Conservation (phyloP, 1,140 invertebrate species). For the Globodera rostochiensis region DNA sequence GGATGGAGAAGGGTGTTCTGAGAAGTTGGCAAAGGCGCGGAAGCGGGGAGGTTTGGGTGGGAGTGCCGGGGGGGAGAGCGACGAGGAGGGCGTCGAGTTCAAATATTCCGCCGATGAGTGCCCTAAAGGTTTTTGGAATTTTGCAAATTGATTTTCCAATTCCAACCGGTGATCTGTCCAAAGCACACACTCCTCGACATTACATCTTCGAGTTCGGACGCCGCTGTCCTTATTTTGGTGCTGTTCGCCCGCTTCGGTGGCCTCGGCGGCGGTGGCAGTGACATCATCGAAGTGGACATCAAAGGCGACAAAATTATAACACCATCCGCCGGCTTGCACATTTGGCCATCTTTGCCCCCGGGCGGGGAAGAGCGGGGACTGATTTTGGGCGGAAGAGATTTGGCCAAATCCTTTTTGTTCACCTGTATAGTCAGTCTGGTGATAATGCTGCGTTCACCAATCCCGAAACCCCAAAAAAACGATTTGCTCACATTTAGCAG, state of each 20-base stretch:
- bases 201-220: background rate
- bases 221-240: background rate
- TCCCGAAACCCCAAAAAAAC: background rate
- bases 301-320: slow-evolving; percentile 22
- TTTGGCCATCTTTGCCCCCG: background rate
- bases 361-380: background rate
- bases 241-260: slow-evolving; percentile 10
- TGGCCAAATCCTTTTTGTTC: slow-evolving; percentile 42
- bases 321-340: background rate
- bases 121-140: no score
- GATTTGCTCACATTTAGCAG: slow-evolving; percentile 41
- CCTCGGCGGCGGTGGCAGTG: slow-evolving; percentile 16
- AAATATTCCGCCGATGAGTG: background rate
- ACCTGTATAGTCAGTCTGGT: slow-evolving; percentile 25
- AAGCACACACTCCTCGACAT: slow-evolving; percentile 18
- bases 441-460: background rate
- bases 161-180: background rate
- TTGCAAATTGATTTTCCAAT: no score
- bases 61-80: slow-evolving; percentile 30
- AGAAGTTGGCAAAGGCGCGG: background rate
- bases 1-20: background rate
- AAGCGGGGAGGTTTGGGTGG: slow-evolving; percentile 40
- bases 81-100: background rate
- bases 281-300: slow-evolving; percentile 21
- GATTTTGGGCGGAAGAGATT: slow-evolving; percentile 21